phyloP scores from a whole-genome alignment of 2,113 vertebrate species.

The Danio rerio region GRCz12tu NC_133189.1:26462501-26463000 shows the following conservation, averaged over 20 bases:
- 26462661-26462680: constrained; percentile 74
- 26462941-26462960: background rate
- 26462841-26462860: constrained; percentile 54
- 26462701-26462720: constrained; percentile 59
- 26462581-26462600: constrained; percentile 65
- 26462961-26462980: no score
- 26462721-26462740: constrained; percentile 59
- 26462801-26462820: background rate
- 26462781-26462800: background rate
- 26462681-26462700: constrained; percentile 60
- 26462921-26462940: background rate
- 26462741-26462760: background rate
- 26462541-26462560: constrained; percentile 5
- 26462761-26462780: background rate
- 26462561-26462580: constrained; percentile 53
- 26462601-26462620: constrained; percentile 66
- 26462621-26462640: constrained; percentile 78
- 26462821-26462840: constrained; percentile 60
- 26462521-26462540: constrained; percentile 5
- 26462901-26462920: background rate
- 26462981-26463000: background rate
- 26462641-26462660: constrained; percentile 82
- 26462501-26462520: background rate
- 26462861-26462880: background rate
- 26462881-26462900: background rate